A percentile compares a stretch with the other conserved stretches of the same genome.
phyloP scores from a whole-genome alignment of 2,888 invertebrate genomes.

The Drosophila rellima region DNA sequence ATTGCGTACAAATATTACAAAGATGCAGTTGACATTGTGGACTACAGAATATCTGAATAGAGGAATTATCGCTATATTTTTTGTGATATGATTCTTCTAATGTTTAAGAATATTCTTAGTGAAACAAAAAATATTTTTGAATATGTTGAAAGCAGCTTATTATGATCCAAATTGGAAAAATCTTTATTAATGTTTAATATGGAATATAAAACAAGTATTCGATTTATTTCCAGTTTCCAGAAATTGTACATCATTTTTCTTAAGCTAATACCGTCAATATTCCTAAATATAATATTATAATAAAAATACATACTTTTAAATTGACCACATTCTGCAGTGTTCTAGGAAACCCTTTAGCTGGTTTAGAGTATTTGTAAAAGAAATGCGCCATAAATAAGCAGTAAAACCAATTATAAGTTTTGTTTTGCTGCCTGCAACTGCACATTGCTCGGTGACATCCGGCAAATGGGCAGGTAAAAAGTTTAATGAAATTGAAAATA shows the following conservation, averaged over 20 bases:
- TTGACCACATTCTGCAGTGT: background rate
- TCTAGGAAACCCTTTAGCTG: background rate
- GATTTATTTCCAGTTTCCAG: background rate
- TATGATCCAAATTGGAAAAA: background rate
- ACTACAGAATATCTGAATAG: background rate
- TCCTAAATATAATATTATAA: background rate
- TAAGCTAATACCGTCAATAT: background rate
- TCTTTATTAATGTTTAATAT: background rate
- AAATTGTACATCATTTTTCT: background rate
- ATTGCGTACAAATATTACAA: background rate
- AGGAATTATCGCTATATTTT: background rate
- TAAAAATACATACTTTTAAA: background rate
- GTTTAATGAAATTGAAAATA: constrained; percentile 81
- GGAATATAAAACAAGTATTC: background rate
- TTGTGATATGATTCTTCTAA: background rate
- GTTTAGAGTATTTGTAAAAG: constrained; percentile 65
- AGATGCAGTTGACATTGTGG: background rate
- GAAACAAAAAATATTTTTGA: background rate
- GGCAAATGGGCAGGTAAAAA: constrained; percentile 67
- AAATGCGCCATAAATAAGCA: constrained; percentile 79
- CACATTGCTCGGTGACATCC: constrained; percentile 73
- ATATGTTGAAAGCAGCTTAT: too few species aligned
- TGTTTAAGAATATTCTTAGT: background rate
- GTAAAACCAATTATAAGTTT: constrained; percentile 81
- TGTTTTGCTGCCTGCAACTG: constrained; percentile 70